These are phyloP conservation scores for Xenopus laevis DNA, from an alignment of 2,113 vertebrate genomes.

Conservation along the genomic window DNA sequence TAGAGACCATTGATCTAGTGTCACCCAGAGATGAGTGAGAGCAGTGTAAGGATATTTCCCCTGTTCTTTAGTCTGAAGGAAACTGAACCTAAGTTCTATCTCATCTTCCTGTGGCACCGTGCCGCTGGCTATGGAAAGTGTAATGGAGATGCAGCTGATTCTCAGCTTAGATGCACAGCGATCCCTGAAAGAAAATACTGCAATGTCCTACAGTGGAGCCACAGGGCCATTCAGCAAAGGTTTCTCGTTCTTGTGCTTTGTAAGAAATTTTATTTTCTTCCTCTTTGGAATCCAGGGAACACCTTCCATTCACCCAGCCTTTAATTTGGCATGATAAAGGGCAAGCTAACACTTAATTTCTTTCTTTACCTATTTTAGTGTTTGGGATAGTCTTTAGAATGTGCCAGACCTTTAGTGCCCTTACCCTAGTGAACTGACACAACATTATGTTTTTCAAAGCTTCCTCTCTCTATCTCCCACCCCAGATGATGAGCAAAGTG, in stretches of 20 bases:
- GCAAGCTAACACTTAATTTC: no score
- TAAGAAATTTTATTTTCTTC: neutral
- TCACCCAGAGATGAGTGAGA: no score
- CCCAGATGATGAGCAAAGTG: slow-evolving; percentile 91
- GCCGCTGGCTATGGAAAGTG: slow-evolving; percentile 20
- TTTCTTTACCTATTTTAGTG: no score
- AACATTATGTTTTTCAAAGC: no score
- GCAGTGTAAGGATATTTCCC: no score
- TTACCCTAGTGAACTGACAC: no score
- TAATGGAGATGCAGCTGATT: slow-evolving; percentile 15
- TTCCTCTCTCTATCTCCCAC: neutral
- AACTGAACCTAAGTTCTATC: neutral
- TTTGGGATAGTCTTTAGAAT: no score
- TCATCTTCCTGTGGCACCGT: neutral
- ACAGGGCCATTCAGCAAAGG: neutral
- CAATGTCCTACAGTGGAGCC: slow-evolving; percentile 4
- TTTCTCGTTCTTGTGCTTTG: neutral
- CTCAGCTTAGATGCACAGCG: neutral
- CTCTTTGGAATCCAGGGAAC: no score
- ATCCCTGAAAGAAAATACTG: slow-evolving; percentile 4
- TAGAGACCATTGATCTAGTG: no score
- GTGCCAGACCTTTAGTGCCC: no score
- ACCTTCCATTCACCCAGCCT: no score
- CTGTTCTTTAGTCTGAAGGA: neutral
- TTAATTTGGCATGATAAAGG: no score